These are phyloP conservation scores for Xiphias gladius DNA, from an alignment of 2,113 vertebrate species.

Conservation along the genomic window DNA sequence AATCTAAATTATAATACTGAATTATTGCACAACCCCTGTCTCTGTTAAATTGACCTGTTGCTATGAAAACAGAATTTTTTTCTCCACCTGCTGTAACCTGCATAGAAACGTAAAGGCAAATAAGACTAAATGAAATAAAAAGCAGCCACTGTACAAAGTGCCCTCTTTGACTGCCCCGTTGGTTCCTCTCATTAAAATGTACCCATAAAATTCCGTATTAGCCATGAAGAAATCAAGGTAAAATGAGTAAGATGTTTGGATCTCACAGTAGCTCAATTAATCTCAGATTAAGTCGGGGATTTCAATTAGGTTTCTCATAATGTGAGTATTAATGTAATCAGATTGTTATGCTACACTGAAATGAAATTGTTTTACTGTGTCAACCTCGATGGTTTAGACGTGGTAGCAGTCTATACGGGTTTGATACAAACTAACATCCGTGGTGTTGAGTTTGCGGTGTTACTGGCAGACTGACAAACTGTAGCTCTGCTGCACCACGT, in stretches of 20 bases:
- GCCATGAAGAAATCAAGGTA: not conserved
- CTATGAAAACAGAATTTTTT: constrained; percentile 19
- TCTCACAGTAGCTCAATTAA: constrained; percentile 37
- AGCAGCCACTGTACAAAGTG: not conserved
- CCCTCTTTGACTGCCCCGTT: not conserved
- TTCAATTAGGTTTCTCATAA: constrained; percentile 41
- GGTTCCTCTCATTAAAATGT: not conserved
- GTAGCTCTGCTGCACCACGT: constrained; percentile 1
- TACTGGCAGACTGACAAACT: constrained; percentile 23
- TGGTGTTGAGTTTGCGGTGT: not conserved
- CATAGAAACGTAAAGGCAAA: not conserved
- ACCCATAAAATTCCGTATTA: not conserved
- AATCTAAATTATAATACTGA: not conserved
- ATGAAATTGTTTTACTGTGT: not conserved
- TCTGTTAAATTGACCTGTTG: constrained; percentile 14
- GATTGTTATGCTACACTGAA: constrained; percentile 30
- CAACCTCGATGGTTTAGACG: constrained; percentile 25
- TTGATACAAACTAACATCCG: constrained; percentile 18
- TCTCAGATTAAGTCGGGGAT: constrained; percentile 50
- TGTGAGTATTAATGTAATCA: constrained; percentile 24
- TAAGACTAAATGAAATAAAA: not conserved
- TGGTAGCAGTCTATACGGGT: constrained; percentile 6
- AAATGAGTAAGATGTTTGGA: constrained; percentile 28
- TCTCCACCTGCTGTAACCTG: constrained; percentile 7
- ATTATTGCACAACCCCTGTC: not conserved